Base-by-base conservation (phyloP, 1,140 invertebrate species). In the Caenorhabditis latens region DNA sequence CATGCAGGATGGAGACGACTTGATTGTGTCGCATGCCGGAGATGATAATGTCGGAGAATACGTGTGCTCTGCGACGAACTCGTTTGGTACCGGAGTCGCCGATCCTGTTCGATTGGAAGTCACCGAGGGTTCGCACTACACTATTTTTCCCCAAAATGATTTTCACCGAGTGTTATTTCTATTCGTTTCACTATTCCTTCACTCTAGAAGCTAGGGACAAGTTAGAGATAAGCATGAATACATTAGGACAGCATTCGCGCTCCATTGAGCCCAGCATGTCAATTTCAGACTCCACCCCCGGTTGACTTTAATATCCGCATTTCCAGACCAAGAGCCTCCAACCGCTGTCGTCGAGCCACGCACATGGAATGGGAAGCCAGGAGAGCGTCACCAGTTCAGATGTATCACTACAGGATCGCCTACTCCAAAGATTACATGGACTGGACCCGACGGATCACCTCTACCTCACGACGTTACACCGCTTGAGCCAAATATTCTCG, bases 291-390 rank as follows among this genome's bases (percentile, higher is more conserved):
- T 32, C 2, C 32, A 32, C 32, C 32, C 32, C 32, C 32, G n/a
- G n/a, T n/a, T n/a, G n/a, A n/a, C n/a, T n/a, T n/a, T n/a, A n/a
- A n/a, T n/a, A n/a, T n/a, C n/a, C n/a, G n/a, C n/a, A 14, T 63
- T 87, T 92, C 83, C 75, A 92, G 91, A 92, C 32, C 90, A 92
- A 87, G 88, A 86, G 24, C 91, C 91, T 67, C 92, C 92, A 67
- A 92, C 91, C 7, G 91, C 91, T 13, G 85, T 89, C 7, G 91
- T 92, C 13, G 91, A 92, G 58, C 91, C 91, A 19, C 90, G 92
- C 32, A 90, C 93, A 21, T 92, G 92, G 90, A 92, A 92, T 57
- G 91, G 91, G 24, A 86, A 92, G 65, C 90, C 91, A 48, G 91
- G 92, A 24, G 90, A 92, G 11, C 86, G 53, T 14, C 90, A 92